A percentile compares a stretch with the other conserved stretches of the same genome.
Conservation (phyloP, 2,797 vertebrate species). For the Lithobates sylvaticus region DNA sequence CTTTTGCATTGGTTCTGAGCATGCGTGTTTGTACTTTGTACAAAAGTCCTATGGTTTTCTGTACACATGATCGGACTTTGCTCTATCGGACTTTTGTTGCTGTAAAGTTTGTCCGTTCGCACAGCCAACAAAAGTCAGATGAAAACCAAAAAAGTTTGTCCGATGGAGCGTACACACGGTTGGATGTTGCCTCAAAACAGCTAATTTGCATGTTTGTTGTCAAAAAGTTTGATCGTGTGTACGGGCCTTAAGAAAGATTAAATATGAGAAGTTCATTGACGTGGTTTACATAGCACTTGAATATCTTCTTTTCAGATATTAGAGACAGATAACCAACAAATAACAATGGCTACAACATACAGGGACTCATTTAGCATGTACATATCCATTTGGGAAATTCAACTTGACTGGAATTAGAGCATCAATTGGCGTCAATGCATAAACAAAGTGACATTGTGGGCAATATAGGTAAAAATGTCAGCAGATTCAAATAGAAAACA, state of each 20-base stretch:
- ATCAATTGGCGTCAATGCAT: constrained; percentile 11
- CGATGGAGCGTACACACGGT: no score
- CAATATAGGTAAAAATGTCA: constrained; percentile 3
- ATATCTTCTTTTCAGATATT: not conserved
- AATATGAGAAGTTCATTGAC: not conserved
- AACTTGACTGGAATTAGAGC: not conserved
- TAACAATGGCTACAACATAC: not conserved
- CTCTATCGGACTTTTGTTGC: no score
- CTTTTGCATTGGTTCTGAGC: no score
- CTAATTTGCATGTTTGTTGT: no score
- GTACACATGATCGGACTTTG: no score
- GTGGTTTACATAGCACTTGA: not conserved
- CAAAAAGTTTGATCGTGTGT: no score
- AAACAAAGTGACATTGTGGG: not conserved
- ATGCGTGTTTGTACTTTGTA: no score
- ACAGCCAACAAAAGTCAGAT: no score
- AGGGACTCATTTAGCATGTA: not conserved
- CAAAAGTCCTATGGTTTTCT: no score
- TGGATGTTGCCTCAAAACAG: no score
- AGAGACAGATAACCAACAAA: not conserved
- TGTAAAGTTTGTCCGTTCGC: no score
- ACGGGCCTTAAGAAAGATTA: not conserved
- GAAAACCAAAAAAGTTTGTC: no score
- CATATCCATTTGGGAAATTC: not conserved
- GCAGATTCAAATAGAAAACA: not conserved